Base-by-base conservation (phyloP, 2,888 invertebrate species). In the Caenorhabditis zanzibari region DNA sequence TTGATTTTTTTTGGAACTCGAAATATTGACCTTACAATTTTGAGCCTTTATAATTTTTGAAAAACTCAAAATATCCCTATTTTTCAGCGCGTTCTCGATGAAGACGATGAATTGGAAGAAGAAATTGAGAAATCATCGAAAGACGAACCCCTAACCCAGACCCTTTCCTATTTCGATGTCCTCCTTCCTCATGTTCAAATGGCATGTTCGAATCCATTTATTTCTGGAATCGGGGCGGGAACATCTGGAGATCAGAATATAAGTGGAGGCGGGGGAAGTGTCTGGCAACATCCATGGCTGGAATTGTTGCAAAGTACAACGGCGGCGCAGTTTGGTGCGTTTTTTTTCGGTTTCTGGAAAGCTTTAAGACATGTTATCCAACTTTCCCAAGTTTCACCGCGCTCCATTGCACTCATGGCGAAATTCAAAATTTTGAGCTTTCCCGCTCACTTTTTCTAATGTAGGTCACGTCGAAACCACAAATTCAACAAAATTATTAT, bases 131-230 rank as follows among this genome's bases (percentile, higher is more conserved):
- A 66, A 9, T 61, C 82, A 12, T n/a, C 2, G n/a, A 75, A 71
- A 61, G 56, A 75, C 16, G 79, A 81, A 59, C 85, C 86, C 6
- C 47, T 85, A 16, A 83, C 85, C 3, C 87, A 86, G 61, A 91
- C 90, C 0, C 84, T 91, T 28, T 87, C 87, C 56, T 91, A 90
- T 64, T 91, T 91, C 58, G 91, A 91, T 71, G 90, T 91, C 22
- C 85, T 91, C 35, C 85, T 90, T 14, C 91, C 91, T 7, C 91
- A 91, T 72, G 88, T 91, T 26, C 91, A 90, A 88, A 90, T 90
- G 90, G 90, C 90, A 0, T 89, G 88, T 24, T 72, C 87, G 16
- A 90, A 90, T 71, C 90, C 90, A 0, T 89, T 90, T 44, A 85
- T 90, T 3, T 82, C 85, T 1, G 77, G 41, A 69, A 79, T 52